phyloP scores from a whole-genome alignment of 2,113 vertebrate genomes.

The Chlamydotis undulata region DNA sequence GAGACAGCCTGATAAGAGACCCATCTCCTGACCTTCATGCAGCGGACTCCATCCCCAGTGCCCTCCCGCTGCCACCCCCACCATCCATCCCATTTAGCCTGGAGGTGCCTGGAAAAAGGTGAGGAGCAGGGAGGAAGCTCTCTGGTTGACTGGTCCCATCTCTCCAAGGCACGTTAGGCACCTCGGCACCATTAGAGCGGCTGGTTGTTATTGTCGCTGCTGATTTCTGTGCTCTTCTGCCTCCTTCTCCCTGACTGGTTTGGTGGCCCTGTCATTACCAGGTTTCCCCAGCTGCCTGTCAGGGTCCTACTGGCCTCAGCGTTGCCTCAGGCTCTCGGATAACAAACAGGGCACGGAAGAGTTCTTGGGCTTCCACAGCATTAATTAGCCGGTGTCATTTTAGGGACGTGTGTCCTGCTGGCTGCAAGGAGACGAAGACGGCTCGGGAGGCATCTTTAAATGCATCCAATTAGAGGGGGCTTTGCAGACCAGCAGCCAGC shows the following conservation, averaged over 20 bases:
- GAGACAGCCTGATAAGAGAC: not conserved
- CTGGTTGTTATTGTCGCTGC: not conserved
- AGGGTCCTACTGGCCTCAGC: conserved; percentile 63
- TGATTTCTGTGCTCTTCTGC: conserved; percentile 8
- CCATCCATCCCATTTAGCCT: not conserved
- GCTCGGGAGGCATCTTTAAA: conserved; percentile 38
- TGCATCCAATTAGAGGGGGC: conserved; percentile 31
- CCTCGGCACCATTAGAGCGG: not conserved
- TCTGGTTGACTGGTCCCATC: not conserved
- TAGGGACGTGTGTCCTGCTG: conserved; percentile 37
- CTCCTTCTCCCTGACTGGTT: conserved; percentile 40
- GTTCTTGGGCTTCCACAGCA: conserved; percentile 42
- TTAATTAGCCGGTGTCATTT: conserved; percentile 66
- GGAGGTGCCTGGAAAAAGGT: conserved; percentile 5
- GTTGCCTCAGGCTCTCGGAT: conserved; percentile 61
- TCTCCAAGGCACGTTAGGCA: not conserved
- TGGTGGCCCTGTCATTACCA: conserved; percentile 70
- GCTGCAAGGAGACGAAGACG: not conserved
- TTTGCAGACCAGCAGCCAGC: not conserved
- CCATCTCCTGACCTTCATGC: not conserved
- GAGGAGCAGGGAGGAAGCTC: not conserved
- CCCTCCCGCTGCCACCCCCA: not conserved
- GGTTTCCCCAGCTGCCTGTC: conserved; percentile 65
- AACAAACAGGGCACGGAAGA: conserved; percentile 66
- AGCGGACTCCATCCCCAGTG: not conserved